phyloP scores from a whole-genome alignment of 2,113 vertebrate genomes.

The Cichladusa arquata region DNA sequence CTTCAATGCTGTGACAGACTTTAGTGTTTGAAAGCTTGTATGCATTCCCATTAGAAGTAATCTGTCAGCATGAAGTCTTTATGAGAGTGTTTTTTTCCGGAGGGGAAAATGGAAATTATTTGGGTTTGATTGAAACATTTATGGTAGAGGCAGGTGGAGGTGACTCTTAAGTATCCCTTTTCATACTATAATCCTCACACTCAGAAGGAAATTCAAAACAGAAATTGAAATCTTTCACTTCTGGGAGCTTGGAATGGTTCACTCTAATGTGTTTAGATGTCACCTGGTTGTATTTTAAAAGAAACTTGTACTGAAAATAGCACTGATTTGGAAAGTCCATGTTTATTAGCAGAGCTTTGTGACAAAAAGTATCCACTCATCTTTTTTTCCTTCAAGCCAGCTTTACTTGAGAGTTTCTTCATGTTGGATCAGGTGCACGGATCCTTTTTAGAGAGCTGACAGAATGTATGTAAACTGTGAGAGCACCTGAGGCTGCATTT shows the following conservation, averaged over 20 bases:
- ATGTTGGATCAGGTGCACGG: not conserved
- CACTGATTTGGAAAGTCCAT: not conserved
- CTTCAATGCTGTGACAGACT: not conserved
- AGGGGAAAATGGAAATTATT: not conserved
- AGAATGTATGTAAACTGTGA: not conserved
- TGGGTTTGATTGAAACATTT: not conserved
- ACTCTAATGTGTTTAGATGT: not conserved
- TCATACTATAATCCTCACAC: not conserved
- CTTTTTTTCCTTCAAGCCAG: not conserved
- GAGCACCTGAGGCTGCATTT: not conserved
- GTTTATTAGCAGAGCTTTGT: not conserved
- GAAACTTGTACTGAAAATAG: not conserved
- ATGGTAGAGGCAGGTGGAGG: accelerated
- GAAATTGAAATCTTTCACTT: not conserved
- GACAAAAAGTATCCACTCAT: not conserved
- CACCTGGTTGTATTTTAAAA: not conserved
- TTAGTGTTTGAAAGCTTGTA: not conserved
- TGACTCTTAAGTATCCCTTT: not conserved
- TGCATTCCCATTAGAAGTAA: not conserved
- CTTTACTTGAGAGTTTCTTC: not conserved
- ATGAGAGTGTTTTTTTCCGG: not conserved
- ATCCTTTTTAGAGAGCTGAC: not conserved
- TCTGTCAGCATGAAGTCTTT: not conserved
- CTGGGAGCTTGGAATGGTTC: not conserved
- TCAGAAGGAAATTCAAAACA: not conserved